phyloP scores from a whole-genome alignment of 2,888 invertebrate genomes.

The Drosophila pseudotalamancana region DNA sequence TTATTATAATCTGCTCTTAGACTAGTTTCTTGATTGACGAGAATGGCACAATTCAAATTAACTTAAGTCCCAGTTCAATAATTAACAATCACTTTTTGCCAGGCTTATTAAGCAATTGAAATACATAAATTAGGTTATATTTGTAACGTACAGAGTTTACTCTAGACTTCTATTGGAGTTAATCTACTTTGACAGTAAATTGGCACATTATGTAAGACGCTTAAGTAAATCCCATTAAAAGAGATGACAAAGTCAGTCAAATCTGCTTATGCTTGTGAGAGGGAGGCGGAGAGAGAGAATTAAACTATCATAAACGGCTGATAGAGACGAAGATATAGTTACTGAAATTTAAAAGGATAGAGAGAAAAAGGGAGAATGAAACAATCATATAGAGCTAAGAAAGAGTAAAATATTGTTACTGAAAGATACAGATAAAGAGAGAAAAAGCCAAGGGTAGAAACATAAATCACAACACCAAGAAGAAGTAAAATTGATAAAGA shows the following conservation, averaged over 20 bases:
- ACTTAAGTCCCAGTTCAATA: background rate
- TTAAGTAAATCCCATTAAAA: background rate
- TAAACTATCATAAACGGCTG: too few species aligned
- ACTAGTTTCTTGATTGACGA: conserved; percentile 4
- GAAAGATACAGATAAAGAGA: too few species aligned
- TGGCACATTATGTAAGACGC: background rate
- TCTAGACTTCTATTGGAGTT: too few species aligned
- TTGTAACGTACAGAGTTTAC: too few species aligned
- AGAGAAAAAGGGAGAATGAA: too few species aligned
- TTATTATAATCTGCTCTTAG: background rate
- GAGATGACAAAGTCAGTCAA: background rate
- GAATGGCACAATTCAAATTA: background rate
- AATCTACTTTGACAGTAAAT: background rate
- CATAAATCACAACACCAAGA: too few species aligned
- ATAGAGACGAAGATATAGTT: too few species aligned
- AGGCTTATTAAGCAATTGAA: background rate
- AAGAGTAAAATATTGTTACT: too few species aligned
- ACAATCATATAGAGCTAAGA: too few species aligned
- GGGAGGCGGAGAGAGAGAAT: background rate
- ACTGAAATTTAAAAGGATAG: too few species aligned
- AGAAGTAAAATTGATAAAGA: too few species aligned
- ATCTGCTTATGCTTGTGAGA: background rate
- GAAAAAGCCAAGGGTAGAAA: background rate
- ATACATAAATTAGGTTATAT: background rate
- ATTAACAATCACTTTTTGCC: conserved; percentile 7